Percentiles rank a stretch among this genome's conserved stretches.
These are phyloP conservation scores for Anoplopoma fimbria DNA, from an alignment of 2,113 vertebrate species.

Conservation along the genomic window DNA sequence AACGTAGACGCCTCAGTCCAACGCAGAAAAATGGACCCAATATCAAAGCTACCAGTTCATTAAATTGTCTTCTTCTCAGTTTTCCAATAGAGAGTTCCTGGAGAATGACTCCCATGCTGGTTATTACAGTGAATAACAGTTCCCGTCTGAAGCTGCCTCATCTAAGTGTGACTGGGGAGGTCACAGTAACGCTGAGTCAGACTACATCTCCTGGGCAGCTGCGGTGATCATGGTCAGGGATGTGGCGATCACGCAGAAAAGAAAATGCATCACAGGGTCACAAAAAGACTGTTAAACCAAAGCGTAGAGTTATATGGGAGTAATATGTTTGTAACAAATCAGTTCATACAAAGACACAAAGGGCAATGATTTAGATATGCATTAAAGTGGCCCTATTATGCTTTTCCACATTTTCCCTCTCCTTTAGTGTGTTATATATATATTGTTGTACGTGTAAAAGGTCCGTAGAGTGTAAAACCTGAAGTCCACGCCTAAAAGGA, in stretches of 20 bases:
- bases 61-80: constrained; percentile 24
- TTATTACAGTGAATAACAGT: background rate
- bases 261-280: background rate
- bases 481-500: too few relatives aligned
- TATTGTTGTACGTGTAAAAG: too few relatives aligned
- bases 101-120: constrained; percentile 31
- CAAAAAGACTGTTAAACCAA: background rate
- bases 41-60: constrained; percentile 25
- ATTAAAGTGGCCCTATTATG: too few relatives aligned
- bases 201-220: constrained; percentile 25
- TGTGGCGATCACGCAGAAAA: constrained; percentile 9
- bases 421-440: too few relatives aligned
- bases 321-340: background rate
- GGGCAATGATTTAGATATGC: background rate
- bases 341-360: background rate
- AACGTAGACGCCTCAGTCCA: constrained; percentile 19
- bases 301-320: background rate
- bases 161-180: constrained; percentile 54
- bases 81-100: constrained; percentile 22
- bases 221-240: constrained; percentile 28
- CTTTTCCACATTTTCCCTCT: too few relatives aligned
- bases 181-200: constrained; percentile 65
- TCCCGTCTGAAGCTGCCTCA: constrained; percentile 26
- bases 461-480: too few relatives aligned
- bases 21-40: constrained; percentile 7